Evolutionary conservation across 53 echinoderm and acorn worm species (phyloP), one percentile per base, ranked within the genome.

Genomic region (Patiria pectinifera): DNA sequence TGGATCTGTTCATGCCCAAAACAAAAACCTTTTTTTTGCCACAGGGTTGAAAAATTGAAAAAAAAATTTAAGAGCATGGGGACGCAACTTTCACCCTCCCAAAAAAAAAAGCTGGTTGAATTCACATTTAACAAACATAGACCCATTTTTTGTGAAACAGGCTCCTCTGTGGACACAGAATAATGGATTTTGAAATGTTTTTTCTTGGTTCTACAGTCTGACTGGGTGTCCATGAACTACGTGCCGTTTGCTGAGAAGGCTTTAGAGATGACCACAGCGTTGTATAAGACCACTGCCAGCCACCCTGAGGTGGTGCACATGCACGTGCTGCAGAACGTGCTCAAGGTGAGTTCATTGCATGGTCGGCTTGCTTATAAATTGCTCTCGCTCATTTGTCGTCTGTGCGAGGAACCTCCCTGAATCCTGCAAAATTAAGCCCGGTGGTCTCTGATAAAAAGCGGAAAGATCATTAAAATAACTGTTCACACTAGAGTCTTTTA

Each of bases 221-320:
- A 98, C 77, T 98, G 98, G 98, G 95, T 98, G 2, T 94, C 96
- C 48, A 96, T 98, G 99, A 98, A 98, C 89, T 98, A 98, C 83
- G 96, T 98, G 7, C 99, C 99, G 12, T 98, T 98, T 97, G 99
- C 99, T 58, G 99, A 98, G 95, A 98, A 98, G 94, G 94, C 96
- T 24, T 82, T 98, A n/a, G 92, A 96, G 83, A 86, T 95, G 91
- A 95, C 94, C 43, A 93, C 93, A 21, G 93, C 92, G 14, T 89
- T 98, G 75, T 97, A 98, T 89, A 94, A 95, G 94, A 93, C 91
- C 70, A 98, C 99, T 11, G 99, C 99, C 25, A 92, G 92, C 75
- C 96, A 97, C 60, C 93, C 91, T 16, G 94, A 95, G 11, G 99
- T 98, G 18, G 94, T 97, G 93, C 85, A 93, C 89, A 93, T 97